These are phyloP conservation scores for Harpalus rufipes DNA, from an alignment of 2,888 invertebrate genomes.

Conservation along the genomic window DNA sequence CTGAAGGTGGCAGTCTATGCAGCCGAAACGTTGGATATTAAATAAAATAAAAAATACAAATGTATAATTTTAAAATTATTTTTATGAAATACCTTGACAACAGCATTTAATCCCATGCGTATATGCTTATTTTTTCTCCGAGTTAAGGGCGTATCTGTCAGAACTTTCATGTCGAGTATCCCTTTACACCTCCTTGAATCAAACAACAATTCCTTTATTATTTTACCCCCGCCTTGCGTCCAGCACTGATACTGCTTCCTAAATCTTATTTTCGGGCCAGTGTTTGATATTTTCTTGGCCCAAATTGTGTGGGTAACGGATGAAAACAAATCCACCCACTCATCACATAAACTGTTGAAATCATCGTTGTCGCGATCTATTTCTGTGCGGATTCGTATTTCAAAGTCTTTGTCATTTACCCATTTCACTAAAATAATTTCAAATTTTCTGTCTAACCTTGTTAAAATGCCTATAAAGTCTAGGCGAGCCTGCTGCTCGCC, in stretches of 20 bases:
- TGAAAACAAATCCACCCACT: slow-evolving; percentile 76
- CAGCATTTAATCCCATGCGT: slow-evolving; percentile 75
- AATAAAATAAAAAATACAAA: too few species aligned
- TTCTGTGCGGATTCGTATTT: slow-evolving; percentile 76
- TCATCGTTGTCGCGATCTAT: slow-evolving; percentile 75
- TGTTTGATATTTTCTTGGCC: slow-evolving; percentile 77
- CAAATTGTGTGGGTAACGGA: slow-evolving; percentile 75
- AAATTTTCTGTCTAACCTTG: slow-evolving; percentile 74
- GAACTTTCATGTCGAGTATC: slow-evolving; percentile 76
- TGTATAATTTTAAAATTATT: too few species aligned
- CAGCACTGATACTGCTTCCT: slow-evolving; percentile 77
- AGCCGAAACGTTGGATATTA: too few species aligned
- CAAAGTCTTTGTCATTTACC: slow-evolving; percentile 74
- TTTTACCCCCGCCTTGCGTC: slow-evolving; percentile 74
- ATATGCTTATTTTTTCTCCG: slow-evolving; percentile 75
- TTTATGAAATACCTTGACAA: slow-evolving; percentile 73
- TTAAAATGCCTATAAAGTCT: slow-evolving; percentile 74
- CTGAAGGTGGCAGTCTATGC: too few species aligned
- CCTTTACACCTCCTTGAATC: slow-evolving; percentile 75
- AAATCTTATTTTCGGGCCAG: slow-evolving; percentile 76
- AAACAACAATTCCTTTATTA: slow-evolving; percentile 75
- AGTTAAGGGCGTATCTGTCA: slow-evolving; percentile 75
- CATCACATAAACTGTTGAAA: slow-evolving; percentile 75
- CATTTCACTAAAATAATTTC: slow-evolving; percentile 75
- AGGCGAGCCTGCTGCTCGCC: slow-evolving; percentile 73